Evolutionary conservation across 2,888 invertebrate genomes (phyloP), one percentile per base, ranked within the genome.

Genomic region (Linnaemya tessellans): DNA sequence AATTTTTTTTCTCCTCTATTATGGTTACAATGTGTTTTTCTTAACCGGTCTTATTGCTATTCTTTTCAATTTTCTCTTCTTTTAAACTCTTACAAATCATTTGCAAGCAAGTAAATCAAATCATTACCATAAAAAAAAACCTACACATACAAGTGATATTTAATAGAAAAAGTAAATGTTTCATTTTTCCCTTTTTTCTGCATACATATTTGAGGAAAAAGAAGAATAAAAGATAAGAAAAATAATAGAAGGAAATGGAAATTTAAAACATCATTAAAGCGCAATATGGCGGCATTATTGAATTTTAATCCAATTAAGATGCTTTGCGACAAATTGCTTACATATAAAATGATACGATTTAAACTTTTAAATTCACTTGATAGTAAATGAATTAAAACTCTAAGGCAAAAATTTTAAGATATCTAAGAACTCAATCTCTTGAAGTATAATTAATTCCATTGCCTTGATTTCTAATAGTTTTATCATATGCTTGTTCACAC

Each of bases 101-200:
- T 84, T 75, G 67, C 20, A 67, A 35, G 80, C 71, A 77, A 77
- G 73, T 80, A 77, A 84, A 84, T 84, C 80, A 84, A 84, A 80
- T 80, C 71, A 80, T 67, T 65, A 60, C 43, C 35, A 58, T 18
- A 49, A 54, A 22, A 67, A 54, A 43, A 64, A 38, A 54, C 56
- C 38, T 70, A 54, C 54, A 75, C 8, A 25, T 64, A 25, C 46
- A 65, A 30, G 15, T 49, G 15, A 38, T 64, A 75, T 62, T 70
- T 64, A 75, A 74, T 51, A 67, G 54, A 43, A 43, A 81, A 74
- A 68, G 41, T 75, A 38, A 75, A 60, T 67, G 60, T 60, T 62
- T 67, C 15, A 20, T 15, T 30, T 25, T 30, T 8, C 58, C 25
- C 18, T n/a, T 58, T 18, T 58, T 7, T 43, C 58, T 43, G n/a